These are phyloP conservation scores for Stegophylla sp. DNA, from an alignment of 2,888 invertebrate species.

Conservation along the genomic window DNA sequence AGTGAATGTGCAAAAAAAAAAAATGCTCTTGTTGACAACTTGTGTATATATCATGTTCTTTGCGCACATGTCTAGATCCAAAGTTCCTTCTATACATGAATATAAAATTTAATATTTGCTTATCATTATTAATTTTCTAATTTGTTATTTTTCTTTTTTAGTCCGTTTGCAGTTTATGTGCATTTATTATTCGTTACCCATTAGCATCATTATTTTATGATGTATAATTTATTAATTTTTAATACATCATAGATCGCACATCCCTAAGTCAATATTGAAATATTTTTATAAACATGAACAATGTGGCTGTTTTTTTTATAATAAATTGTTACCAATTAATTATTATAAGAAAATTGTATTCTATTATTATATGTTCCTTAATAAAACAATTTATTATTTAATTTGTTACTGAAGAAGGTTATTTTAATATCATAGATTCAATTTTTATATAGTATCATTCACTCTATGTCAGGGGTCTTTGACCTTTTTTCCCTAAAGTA, in stretches of 20 bases:
- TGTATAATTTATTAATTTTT: constrained; percentile 62
- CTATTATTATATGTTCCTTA: constrained; percentile 12
- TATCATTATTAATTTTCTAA: background rate
- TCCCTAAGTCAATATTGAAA: background rate
- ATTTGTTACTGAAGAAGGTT: background rate
- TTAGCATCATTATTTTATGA: constrained; percentile 86
- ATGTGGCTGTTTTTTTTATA: background rate
- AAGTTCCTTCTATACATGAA: too few relatives aligned
- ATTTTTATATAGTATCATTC: too few relatives aligned
- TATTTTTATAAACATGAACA: constrained; percentile 3
- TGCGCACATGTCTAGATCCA: too few relatives aligned
- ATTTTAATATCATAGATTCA: too few relatives aligned
- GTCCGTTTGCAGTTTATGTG: constrained; percentile 72
- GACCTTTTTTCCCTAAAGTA: too few relatives aligned
- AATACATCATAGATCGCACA: background rate
- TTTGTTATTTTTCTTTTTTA: constrained; percentile 64
- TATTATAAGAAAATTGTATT: background rate
- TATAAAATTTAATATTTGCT: too few relatives aligned
- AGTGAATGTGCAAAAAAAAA: too few relatives aligned
- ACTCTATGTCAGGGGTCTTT: too few relatives aligned
- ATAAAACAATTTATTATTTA: background rate
- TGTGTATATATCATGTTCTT: too few relatives aligned
- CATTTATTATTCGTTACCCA: constrained; percentile 86
- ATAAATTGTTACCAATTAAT: constrained; percentile 39
- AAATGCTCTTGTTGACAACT: too few relatives aligned